Conservation (phyloP, 2,113 vertebrate species). For the Meleagris gallopavo region DNA sequence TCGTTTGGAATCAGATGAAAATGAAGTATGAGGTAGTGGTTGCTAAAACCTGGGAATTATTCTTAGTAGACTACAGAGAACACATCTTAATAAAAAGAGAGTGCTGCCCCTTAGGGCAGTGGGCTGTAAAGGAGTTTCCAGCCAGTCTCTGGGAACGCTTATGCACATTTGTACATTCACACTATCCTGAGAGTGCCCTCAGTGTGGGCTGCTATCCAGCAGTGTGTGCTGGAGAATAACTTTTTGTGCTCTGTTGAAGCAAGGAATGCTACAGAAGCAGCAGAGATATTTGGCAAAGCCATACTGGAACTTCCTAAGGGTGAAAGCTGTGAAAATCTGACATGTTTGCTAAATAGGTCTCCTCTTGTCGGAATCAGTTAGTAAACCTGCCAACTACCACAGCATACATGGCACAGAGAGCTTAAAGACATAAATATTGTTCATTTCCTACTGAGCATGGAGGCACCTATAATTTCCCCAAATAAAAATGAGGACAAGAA, state of each 20-base stretch:
- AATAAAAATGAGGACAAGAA: background rate
- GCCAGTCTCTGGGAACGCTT: background rate
- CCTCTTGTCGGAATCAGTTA: background rate
- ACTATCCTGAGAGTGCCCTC: background rate
- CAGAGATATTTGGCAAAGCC: constrained; percentile 8
- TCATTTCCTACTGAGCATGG: background rate
- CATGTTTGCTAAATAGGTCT: constrained; percentile 16
- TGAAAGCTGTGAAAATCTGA: background rate
- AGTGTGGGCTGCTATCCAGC: background rate
- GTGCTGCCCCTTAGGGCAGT: background rate
- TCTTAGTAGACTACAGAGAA: background rate
- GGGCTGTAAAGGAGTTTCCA: background rate
- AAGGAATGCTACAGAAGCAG: background rate
- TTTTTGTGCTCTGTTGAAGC: constrained; percentile 16
- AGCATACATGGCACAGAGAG: background rate
- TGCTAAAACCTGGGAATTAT: background rate
- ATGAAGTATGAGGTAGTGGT: background rate
- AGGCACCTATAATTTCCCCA: background rate
- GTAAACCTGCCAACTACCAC: background rate
- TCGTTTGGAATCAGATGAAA: background rate
- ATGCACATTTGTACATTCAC: accelerated
- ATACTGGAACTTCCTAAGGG: background rate
- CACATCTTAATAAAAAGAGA: background rate
- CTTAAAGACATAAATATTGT: background rate
- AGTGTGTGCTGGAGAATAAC: background rate